Conservation (phyloP, 2,797 vertebrate species). For the Bradypodion pumilum region DNA sequence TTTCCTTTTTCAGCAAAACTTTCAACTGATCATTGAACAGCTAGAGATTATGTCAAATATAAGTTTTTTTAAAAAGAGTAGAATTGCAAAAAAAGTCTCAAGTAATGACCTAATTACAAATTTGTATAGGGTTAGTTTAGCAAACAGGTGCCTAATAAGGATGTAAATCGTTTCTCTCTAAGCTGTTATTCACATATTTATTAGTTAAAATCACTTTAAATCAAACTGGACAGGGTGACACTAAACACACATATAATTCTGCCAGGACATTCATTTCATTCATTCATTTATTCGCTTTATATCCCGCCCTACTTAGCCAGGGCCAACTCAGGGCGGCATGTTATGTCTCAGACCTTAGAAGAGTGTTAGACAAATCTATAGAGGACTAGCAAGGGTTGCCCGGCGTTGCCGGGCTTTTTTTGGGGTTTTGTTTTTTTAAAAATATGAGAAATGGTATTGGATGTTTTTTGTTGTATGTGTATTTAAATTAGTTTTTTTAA, state of each 20-base stretch:
- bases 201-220: neutral
- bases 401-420: no score
- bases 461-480: no score
- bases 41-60: neutral
- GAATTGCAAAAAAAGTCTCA: neutral
- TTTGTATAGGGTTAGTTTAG: neutral
- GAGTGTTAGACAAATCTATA: neutral
- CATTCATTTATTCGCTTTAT: no score
- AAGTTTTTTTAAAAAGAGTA: neutral
- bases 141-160: neutral
- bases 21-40: neutral
- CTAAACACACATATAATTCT: neutral
- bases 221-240: neutral
- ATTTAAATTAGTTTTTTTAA: no score
- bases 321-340: no score
- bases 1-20: neutral
- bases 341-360: neutral
- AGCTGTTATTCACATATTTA: neutral
- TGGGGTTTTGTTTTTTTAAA: no score
- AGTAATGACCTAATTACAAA: neutral
- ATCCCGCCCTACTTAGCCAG: no score
- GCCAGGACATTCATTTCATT: no score
- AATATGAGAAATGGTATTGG: no score
- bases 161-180: neutral
- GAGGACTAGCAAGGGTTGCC: no score